Evolutionary conservation across 2,113 vertebrate species (phyloP), one percentile per base, ranked within the genome.

Genomic region (Gobiocypris rarus): DNA sequence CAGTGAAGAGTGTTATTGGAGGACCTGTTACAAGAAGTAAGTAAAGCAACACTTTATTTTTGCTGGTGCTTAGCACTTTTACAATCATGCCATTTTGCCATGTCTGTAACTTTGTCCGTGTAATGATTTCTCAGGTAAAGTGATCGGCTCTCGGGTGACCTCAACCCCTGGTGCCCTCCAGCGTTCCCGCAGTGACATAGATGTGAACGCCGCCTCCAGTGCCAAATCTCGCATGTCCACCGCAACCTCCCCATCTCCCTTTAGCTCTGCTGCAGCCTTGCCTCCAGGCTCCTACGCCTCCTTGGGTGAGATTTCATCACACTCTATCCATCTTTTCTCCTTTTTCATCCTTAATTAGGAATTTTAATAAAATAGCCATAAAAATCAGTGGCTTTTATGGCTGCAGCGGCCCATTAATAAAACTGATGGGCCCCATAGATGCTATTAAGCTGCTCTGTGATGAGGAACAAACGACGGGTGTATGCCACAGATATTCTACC

Each of bases 281-380:
- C 97, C 97, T 56, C 98, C 98, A 0, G 98, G 98, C 65, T 99
- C 98, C n/a, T 99, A 98, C 3, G 97, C 97, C 28, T 99, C 98
- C 28, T 93, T 99, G 95, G 98, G 98, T 99, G 96, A 96, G 88
- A 9, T 48, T 1, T 38, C n/a, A 31, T 6, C 56, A 50, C 75
- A 48, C 24, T 9, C 34, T 19, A 61, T 81, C 52, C 7, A 45
- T 84, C 61, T 82, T 65, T 54, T 67, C 45, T 67, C 48, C n/a
- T n/a, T 13, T 75, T 31, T 85, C 59, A 52, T 80, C 61, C 7
- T 65, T 88, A 84, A 88, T 87, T 84, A 77, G 3, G 26, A 76
- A 69, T 85, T 89, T 59, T 65, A 69, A 86, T 81, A 70, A 67
- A 84, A 83, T 75, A 45, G 70, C 65, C n/a, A 52, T 76, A 87